These are phyloP conservation scores for Pipistrellus pipistrellus DNA, from an alignment of 2,797 vertebrate species.

Conservation along the genomic window DNA sequence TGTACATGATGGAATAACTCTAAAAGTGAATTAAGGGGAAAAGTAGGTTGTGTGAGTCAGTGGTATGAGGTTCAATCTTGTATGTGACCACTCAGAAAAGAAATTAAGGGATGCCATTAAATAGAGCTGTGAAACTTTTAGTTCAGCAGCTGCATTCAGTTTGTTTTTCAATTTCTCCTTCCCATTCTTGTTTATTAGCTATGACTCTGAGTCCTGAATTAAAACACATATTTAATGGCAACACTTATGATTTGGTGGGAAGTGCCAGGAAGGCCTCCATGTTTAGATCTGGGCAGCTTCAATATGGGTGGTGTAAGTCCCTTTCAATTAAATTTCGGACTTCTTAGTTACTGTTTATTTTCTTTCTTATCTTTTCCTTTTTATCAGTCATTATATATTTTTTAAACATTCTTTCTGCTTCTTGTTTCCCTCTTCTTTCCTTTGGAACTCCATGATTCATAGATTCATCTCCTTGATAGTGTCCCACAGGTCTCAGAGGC, in stretches of 20 bases:
- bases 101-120: slow-evolving; percentile 91
- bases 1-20: slow-evolving; percentile 84
- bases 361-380: neutral
- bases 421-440: neutral
- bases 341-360: neutral
- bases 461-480: neutral
- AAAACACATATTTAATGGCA: slow-evolving; percentile 91
- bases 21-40: slow-evolving; percentile 79
- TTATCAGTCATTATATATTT: neutral
- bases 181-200: slow-evolving; percentile 94
- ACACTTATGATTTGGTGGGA: slow-evolving; percentile 87
- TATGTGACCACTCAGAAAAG: slow-evolving; percentile 87
- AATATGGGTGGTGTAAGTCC: slow-evolving; percentile 78
- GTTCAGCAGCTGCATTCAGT: slow-evolving; percentile 92
- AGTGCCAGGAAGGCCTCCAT: slow-evolving; percentile 43
- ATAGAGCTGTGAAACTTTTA: slow-evolving; percentile 89
- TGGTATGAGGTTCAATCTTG: slow-evolving; percentile 83
- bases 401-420: neutral
- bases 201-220: slow-evolving; percentile 92
- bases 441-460: neutral
- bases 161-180: slow-evolving; percentile 91
- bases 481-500: neutral
- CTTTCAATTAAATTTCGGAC: slow-evolving; percentile 49
- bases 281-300: slow-evolving; percentile 75
- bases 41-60: slow-evolving; percentile 27